Conservation (phyloP, 2,888 invertebrate genomes). For the Salpingus planirostris region DNA sequence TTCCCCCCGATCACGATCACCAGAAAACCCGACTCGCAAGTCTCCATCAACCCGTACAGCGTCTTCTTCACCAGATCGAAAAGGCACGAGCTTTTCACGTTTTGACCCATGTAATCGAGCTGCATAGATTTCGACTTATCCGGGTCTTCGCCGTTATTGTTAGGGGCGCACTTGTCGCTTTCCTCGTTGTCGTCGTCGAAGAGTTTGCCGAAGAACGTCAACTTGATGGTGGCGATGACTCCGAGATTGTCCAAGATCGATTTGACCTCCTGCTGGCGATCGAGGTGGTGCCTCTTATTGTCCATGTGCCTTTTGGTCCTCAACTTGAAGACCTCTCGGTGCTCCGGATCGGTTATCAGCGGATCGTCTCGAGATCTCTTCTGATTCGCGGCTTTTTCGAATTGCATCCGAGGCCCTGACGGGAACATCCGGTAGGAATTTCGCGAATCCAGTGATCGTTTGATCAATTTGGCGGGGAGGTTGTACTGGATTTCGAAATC, state of each 20-base stretch:
- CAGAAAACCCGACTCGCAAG: slow-evolving; percentile 22
- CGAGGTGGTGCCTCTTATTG: neutral
- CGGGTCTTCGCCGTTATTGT: no score
- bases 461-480: no score
- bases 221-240: slow-evolving; percentile 1
- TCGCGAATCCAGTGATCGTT: no score
- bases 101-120: slow-evolving; percentile 6
- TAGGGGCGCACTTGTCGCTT: no score
- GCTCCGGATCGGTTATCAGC: neutral
- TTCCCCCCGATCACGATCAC: slow-evolving; percentile 29
- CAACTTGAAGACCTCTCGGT: neutral
- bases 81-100: slow-evolving; percentile 21
- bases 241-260: neutral
- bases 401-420: no score
- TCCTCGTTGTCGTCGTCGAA: slow-evolving; percentile 21
- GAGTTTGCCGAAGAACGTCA: slow-evolving; percentile 26
- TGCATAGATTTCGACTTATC: neutral
- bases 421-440: no score
- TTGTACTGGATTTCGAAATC: no score
- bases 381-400: no score
- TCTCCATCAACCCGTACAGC: slow-evolving; percentile 19
- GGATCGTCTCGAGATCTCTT: no score
- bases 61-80: slow-evolving; percentile 26
- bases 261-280: neutral
- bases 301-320: neutral